Evolutionary conservation across 2,888 invertebrate genomes (phyloP).

Genomic region (Agrochola lota): DNA sequence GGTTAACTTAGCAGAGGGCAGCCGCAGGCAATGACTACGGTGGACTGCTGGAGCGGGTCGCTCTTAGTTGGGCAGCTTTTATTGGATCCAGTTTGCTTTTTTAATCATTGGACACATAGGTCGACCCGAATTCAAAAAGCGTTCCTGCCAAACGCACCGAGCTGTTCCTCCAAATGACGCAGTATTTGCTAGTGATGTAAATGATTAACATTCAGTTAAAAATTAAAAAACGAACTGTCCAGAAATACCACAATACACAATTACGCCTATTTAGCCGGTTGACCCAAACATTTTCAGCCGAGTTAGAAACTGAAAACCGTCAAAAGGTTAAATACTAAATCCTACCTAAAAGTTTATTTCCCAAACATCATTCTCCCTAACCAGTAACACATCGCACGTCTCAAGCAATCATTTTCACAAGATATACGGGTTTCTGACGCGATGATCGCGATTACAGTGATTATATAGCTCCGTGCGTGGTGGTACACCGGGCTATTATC

Average conservation of each 20-base stretch:
- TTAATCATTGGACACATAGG: neutral
- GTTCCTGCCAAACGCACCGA: neutral
- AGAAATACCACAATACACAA: neutral
- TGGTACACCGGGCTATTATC: slow-evolving; percentile 53
- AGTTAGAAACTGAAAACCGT: neutral
- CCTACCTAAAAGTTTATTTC: neutral
- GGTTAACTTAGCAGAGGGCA: slow-evolving; percentile 68
- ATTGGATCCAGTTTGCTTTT: slow-evolving; percentile 16
- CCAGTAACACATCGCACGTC: slow-evolving; percentile 36
- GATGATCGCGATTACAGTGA: slow-evolving; percentile 68
- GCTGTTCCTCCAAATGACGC: neutral
- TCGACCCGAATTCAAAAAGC: neutral
- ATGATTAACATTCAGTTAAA: neutral
- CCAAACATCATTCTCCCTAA: slow-evolving; percentile 30
- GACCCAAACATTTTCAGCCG: rapidly evolving
- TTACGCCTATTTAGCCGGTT: neutral
- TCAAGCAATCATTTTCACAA: slow-evolving; percentile 62
- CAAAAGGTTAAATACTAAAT: neutral
- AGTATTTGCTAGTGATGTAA: neutral
- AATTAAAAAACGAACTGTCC: neutral
- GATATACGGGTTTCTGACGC: slow-evolving; percentile 69
- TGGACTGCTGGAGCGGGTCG: slow-evolving; percentile 32
- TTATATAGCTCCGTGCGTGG: slow-evolving; percentile 61
- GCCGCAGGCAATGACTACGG: slow-evolving; percentile 62
- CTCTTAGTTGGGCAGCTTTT: neutral